Evolutionary conservation across 2,888 invertebrate genomes (phyloP), one percentile per base, ranked within the genome.

Genomic region (Steromphala cineraria): DNA sequence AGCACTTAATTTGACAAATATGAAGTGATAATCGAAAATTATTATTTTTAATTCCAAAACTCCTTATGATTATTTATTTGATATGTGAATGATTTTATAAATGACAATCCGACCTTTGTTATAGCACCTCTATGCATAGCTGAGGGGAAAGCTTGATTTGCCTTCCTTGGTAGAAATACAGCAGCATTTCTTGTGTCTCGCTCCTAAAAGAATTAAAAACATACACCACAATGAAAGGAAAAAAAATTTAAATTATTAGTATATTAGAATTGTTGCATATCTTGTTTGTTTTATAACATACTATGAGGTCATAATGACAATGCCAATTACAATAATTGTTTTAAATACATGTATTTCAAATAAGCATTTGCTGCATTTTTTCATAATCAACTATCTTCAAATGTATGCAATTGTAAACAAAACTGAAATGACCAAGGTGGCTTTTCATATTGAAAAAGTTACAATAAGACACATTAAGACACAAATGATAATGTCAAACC

Each of bases 161-260:
- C 31, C 19, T 40, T 81, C 28, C 67, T 53, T 15, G 89, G 89
- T 40, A 86, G 80, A 46, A 79, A 78, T 19, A 88, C 84, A 13
- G 80, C 62, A 17, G 81, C 81, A 80, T 89, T 83, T 21, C 84
- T 80, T n/a, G 89, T 89, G 80, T 91, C 90, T 82, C 90, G 83
- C 81, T 90, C 91, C 90, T 90, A 67, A 5, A 78, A 82, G 81
- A 81, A 62, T 10, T 62, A 52, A 67, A 52, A 55, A 62, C 31
- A 77, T 17, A 17, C 10, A 21, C 10, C 7, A 52, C 15, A 1
- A 80, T 71, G 15, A 74, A 82, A 55, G 15, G 8, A 52, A n/a
- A 71, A 13, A 3, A 67, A 67, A 75, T 15, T 75, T 46, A 82
- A 13, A 19, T 40, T 75, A 56, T 5, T 40, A 56, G 36, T 4